Evolutionary conservation across 2,888 invertebrate species (phyloP).

Genomic region (Microplitis deprimator): DNA sequence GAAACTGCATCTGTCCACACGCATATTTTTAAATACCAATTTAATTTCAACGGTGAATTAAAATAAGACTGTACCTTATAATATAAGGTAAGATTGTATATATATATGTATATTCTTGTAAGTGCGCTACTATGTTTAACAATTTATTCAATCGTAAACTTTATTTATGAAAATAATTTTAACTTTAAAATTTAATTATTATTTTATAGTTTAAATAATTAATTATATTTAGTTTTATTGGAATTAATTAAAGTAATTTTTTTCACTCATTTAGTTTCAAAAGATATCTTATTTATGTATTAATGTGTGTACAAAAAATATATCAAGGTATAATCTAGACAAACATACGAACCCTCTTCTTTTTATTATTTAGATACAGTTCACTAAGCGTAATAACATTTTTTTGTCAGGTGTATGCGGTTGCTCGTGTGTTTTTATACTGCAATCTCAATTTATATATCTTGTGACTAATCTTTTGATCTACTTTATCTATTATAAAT

Average conservation of each 20-base stretch:
- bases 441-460: not conserved
- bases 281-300: not conserved
- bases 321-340: not conserved
- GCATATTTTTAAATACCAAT: constrained; percentile 69
- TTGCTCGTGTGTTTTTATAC: not conserved
- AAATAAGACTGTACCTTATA: not conserved
- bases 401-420: not conserved
- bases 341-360: not conserved
- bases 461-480: not conserved
- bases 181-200: not conserved
- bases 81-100: not conserved
- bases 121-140: constrained; percentile 18
- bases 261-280: not conserved
- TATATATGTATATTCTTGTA: not conserved
- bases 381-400: not conserved
- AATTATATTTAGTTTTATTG: not conserved
- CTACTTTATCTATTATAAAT: not conserved
- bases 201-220: not conserved
- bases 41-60: constrained; percentile 36
- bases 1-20: constrained; percentile 64
- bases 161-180: constrained; percentile 14
- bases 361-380: not conserved
- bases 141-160: not conserved
- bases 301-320: not conserved
- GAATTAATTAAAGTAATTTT: not conserved